A percentile compares a stretch with the other conserved stretches of the same genome.
phyloP scores from a whole-genome alignment of 2,888 invertebrate species.

The Lydus trimaculatus region DNA sequence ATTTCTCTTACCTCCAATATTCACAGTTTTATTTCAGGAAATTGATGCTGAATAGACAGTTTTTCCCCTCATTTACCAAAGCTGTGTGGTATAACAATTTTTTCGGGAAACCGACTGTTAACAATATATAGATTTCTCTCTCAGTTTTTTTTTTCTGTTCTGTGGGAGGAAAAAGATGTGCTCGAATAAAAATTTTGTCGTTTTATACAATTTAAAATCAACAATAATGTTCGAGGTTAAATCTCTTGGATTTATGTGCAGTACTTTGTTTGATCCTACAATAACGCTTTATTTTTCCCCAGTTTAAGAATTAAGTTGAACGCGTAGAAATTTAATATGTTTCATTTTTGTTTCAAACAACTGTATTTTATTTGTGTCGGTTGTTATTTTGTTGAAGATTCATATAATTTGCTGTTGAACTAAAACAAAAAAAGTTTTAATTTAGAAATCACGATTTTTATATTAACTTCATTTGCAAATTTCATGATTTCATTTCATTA shows the following conservation, averaged over 20 bases:
- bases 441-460: not conserved
- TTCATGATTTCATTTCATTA: not conserved
- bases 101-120: not conserved
- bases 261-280: not conserved
- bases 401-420: not conserved
- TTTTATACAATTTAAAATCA: not conserved
- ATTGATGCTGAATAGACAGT: not conserved
- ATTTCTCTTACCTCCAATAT: not conserved
- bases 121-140: not conserved
- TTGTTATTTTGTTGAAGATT: not conserved
- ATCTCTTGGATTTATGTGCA: not conserved
- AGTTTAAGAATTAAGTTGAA: constrained; percentile 2
- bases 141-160: not conserved
- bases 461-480: not conserved
- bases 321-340: not conserved
- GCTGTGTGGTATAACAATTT: not conserved
- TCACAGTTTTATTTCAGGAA: not conserved
- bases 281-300: constrained; percentile 3
- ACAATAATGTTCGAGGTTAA: not conserved
- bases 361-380: not conserved
- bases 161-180: not conserved
- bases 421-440: not conserved
- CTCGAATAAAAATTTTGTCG: not conserved
- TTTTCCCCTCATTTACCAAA: not conserved
- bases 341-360: not conserved